Evolutionary conservation across 2,113 vertebrate genomes (phyloP), one percentile per base, ranked within the genome.

Genomic region (Oplegnathus fasciatus): DNA sequence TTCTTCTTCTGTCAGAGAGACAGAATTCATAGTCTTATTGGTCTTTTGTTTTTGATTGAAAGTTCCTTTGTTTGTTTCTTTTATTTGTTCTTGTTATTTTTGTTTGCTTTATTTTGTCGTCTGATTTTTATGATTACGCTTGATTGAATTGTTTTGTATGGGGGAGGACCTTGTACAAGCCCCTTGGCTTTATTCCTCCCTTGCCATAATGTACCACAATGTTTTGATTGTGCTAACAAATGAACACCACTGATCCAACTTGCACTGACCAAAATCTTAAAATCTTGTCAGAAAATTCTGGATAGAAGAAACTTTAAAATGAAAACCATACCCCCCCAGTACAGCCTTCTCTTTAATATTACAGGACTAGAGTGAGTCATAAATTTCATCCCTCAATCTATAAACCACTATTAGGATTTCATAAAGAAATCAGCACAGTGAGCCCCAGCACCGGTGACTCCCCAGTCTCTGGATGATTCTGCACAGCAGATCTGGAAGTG

Each of bases 391-490:
- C 55, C 66, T 57, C 50, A 40, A 22, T 70, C 48, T 26, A 42
- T 81, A 52, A 71, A 65, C 28, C 70, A 71, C 82, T 73, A 81
- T 84, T 78, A 86, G 75, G 66, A 61, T 85, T 82, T 85, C 60
- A 81, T 82, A 78, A 54, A 87, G 73, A 84, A 86, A 88, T 65
- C 70, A 70, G 69, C 44, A 55, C 50, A 42, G 34, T 76, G 44
- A 48, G 83, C 65, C 20, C 55, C 64, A 46, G 85, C 61, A 66
- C 55, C 14, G 6, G 55, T 57, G 85, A 71, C 46, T 57, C 52
- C 32, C 44, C 18, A 2, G 55, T 74, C 84, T 90, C 82, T 88
- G 86, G 71, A 77, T 88, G 72, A 82, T 82, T 88, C 78, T 70
- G 40, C 65, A 74, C 68, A 58, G 70, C 52, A 78, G 80, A 75